These are phyloP conservation scores for Stenichneumon culpator DNA, from an alignment of 2,888 invertebrate species.

Conservation along the genomic window DNA sequence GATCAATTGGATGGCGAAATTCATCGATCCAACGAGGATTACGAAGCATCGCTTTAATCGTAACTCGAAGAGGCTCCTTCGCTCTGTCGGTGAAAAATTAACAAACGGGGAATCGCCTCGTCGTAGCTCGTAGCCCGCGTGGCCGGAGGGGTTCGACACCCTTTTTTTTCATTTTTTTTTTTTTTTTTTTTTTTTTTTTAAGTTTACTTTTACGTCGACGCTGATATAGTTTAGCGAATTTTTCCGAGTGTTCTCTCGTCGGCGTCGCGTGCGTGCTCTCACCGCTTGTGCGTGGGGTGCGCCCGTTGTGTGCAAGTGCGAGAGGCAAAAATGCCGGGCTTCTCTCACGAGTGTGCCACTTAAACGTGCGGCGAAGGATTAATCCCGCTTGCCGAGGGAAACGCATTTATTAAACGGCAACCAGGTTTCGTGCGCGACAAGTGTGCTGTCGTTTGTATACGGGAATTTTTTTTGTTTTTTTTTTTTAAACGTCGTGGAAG, in stretches of 20 bases:
- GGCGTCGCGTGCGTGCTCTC: conserved; percentile 45
- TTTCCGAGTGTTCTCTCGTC: conserved; percentile 22
- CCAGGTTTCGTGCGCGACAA: conserved; percentile 42
- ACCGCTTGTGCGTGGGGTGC: conserved; percentile 27
- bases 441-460: conserved; percentile 42
- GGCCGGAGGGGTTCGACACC: conserved; percentile 46
- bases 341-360: conserved; percentile 58
- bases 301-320: conserved; percentile 23
- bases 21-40: conserved; percentile 52
- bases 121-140: conserved; percentile 61
- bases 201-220: too few relatives aligned
- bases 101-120: conserved; percentile 18
- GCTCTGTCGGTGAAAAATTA: not conserved
- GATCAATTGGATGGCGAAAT: conserved; percentile 70
- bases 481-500: conserved; percentile 80
- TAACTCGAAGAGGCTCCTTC: conserved; percentile 35
- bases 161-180: conserved; percentile 27
- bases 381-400: conserved; percentile 65
- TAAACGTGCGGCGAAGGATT: conserved; percentile 65
- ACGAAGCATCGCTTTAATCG: conserved; percentile 36
- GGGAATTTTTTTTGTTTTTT: conserved; percentile 9
- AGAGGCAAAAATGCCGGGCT: conserved; percentile 54
- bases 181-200: conserved; percentile 5
- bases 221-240: not conserved
- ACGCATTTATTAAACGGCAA: conserved; percentile 20